Evolutionary conservation across 2,888 invertebrate species (phyloP).

Genomic region (Omphaloscelis lunosa): DNA sequence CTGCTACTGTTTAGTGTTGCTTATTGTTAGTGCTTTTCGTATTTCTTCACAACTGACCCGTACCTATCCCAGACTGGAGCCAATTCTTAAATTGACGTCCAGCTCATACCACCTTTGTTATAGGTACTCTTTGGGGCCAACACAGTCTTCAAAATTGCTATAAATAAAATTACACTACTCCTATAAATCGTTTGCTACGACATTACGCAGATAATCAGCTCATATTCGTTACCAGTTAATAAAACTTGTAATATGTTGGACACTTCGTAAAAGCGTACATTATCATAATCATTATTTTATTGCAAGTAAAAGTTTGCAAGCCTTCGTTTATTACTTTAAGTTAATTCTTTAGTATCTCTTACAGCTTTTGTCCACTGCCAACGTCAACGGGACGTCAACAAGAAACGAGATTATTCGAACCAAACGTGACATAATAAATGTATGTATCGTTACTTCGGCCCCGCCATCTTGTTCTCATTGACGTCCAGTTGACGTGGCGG

Average conservation of each 20-base stretch:
- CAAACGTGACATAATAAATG: no score
- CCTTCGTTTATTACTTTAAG: background rate
- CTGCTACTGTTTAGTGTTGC: background rate
- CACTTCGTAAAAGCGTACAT: constrained; percentile 4
- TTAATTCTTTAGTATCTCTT: background rate
- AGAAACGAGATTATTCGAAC: no score
- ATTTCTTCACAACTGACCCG: background rate
- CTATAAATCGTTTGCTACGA: no score
- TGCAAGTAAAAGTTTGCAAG: constrained; percentile 13
- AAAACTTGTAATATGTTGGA: constrained; percentile 2
- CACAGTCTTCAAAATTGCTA: background rate
- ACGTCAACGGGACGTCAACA: no score
- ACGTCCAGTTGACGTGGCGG: no score
- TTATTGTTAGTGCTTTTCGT: background rate
- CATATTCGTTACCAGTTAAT: constrained; percentile 6
- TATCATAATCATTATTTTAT: constrained; percentile 9
- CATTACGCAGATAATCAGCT: background rate
- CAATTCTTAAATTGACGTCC: no score
- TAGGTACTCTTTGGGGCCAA: background rate
- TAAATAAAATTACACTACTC: background rate
- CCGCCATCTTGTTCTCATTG: no score
- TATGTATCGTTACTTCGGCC: no score
- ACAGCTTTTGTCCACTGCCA: no score
- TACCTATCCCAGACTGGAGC: background rate
- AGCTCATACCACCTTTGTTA: background rate